Evolutionary conservation across 2,888 invertebrate genomes (phyloP).

Genomic region (Eustalomyia histrio): DNA sequence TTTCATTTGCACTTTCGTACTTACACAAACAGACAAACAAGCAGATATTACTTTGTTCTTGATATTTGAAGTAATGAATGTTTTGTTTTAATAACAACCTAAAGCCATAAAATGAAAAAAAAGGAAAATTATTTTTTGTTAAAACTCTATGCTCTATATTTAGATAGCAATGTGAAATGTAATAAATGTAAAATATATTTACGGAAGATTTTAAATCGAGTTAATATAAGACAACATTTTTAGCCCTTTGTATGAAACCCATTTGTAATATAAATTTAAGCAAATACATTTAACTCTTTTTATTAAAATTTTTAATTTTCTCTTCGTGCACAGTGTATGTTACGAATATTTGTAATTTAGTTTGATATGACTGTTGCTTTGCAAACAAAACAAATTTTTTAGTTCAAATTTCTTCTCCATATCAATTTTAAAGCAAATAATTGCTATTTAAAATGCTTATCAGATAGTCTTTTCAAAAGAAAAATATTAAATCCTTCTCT

Average conservation of each 20-base stretch:
- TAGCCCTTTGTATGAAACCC: no score
- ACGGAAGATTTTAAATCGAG: no score
- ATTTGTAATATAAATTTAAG: no score
- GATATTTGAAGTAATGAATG: slow-evolving; percentile 22
- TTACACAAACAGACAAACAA: neutral
- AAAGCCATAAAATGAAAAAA: slow-evolving; percentile 45
- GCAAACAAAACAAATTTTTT: neutral
- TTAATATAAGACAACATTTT: no score
- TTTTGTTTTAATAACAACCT: slow-evolving; percentile 52
- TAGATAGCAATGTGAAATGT: no score
- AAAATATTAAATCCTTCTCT: slow-evolving; percentile 3
- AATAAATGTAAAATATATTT: no score
- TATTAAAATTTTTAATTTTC: no score
- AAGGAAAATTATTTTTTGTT: neutral
- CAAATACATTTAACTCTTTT: no score
- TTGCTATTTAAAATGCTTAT: slow-evolving; percentile 77
- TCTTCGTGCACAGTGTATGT: no score
- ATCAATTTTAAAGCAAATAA: slow-evolving; percentile 72
- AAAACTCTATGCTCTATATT: no score
- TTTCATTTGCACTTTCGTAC: slow-evolving; percentile 41
- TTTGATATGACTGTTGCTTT: slow-evolving; percentile 41
- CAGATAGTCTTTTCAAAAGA: slow-evolving; percentile 67
- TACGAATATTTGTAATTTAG: slow-evolving; percentile 3
- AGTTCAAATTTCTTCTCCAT: neutral
- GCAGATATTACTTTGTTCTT: neutral